Conservation (phyloP, 2,113 vertebrate species). For the Chloropsis hardwickii region DNA sequence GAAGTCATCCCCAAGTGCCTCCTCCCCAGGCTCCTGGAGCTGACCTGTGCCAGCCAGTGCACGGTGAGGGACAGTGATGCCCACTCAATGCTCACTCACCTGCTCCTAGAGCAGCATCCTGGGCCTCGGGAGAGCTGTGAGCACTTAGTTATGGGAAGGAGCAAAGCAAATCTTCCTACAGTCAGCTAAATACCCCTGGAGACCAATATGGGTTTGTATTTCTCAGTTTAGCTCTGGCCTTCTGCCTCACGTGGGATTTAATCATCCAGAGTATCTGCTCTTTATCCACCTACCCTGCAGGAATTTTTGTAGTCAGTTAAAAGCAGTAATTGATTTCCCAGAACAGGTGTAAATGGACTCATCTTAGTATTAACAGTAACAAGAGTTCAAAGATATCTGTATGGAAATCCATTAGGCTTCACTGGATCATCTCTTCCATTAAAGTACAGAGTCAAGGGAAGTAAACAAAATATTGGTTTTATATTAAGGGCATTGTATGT, state of each 20-base stretch:
- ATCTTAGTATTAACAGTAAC: background rate
- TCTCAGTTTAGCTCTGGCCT: background rate
- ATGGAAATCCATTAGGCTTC: background rate
- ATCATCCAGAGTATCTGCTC: background rate
- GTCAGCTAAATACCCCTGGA: background rate
- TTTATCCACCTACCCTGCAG: background rate
- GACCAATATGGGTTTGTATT: background rate
- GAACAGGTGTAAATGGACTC: background rate
- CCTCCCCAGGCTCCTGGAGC: background rate
- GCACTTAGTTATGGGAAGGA: background rate
- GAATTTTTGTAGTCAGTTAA: slow-evolving; percentile 11
- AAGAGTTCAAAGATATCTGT: background rate
- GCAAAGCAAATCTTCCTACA: background rate
- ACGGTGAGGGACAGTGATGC: background rate
- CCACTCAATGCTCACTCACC: background rate
- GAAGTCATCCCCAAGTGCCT: background rate
- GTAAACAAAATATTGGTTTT: background rate
- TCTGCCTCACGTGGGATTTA: background rate
- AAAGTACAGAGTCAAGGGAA: background rate
- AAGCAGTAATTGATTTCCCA: slow-evolving; percentile 12
- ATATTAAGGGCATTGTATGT: background rate
- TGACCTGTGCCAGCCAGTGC: background rate
- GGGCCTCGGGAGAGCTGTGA: background rate
- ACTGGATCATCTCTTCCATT: background rate
- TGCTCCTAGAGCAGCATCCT: background rate